Evolutionary conservation across 2,797 vertebrate genomes (phyloP).

Genomic region (Hylomyscus alleni): DNA sequence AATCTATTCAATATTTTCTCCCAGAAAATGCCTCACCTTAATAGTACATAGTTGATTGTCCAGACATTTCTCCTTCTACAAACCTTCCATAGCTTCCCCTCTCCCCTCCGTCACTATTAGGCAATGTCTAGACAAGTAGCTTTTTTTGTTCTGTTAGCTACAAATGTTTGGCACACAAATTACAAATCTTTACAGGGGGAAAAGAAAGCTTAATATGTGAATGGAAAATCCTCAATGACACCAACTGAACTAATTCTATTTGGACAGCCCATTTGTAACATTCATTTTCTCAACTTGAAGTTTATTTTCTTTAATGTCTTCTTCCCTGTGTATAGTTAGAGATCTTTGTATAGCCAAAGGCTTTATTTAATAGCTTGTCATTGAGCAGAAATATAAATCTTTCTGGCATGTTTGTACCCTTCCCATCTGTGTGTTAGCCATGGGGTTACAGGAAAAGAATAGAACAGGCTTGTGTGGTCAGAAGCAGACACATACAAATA

Average conservation of each 20-base stretch:
- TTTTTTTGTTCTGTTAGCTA: slow-evolving; percentile 69
- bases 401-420: neutral
- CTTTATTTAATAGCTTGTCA: slow-evolving; percentile 63
- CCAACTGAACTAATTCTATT: slow-evolving; percentile 56
- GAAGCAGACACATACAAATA: slow-evolving; percentile 73
- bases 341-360: slow-evolving; percentile 65
- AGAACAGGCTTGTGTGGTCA: slow-evolving; percentile 68
- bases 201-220: slow-evolving; percentile 45
- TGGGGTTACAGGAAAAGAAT: slow-evolving; percentile 42
- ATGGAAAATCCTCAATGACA: slow-evolving; percentile 41
- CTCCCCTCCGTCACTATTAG: slow-evolving; percentile 81
- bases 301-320: slow-evolving; percentile 58
- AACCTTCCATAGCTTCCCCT: neutral
- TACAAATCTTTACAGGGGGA: slow-evolving; percentile 75
- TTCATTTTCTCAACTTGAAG: slow-evolving; percentile 43
- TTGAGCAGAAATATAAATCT: slow-evolving; percentile 73
- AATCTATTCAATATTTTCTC: slow-evolving; percentile 43
- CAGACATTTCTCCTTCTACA: slow-evolving; percentile 78
- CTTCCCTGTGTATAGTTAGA: slow-evolving; percentile 61
- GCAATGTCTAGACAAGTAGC: slow-evolving; percentile 86
- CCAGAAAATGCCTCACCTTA: slow-evolving; percentile 72
- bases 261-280: slow-evolving; percentile 24
- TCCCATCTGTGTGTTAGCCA: slow-evolving; percentile 3
- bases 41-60: slow-evolving; percentile 77
- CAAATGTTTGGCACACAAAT: slow-evolving; percentile 68